A percentile compares a stretch with the other conserved stretches of the same genome.
These are phyloP conservation scores for Caenorhabditis afra DNA, from an alignment of 2,888 invertebrate species.

Conservation along the genomic window DNA sequence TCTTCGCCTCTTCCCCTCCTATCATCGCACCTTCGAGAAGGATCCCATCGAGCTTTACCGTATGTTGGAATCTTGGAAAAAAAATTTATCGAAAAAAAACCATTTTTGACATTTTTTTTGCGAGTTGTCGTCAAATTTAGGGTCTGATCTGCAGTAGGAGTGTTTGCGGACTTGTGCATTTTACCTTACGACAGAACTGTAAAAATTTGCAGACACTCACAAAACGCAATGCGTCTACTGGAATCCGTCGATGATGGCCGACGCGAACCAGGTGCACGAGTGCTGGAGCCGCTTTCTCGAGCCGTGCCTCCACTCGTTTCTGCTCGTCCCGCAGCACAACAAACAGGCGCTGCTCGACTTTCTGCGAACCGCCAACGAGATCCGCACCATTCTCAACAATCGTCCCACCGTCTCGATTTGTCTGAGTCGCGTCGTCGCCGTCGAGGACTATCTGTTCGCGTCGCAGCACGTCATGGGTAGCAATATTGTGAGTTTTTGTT, in stretches of 20 bases:
- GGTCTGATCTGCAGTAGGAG: neutral
- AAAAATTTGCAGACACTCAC: slow-evolving; percentile 23
- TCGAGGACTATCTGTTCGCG: slow-evolving; percentile 46
- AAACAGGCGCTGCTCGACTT: slow-evolving; percentile 29
- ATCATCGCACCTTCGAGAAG: slow-evolving; percentile 24
- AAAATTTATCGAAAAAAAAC: too few species aligned
- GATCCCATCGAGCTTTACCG: slow-evolving; percentile 16
- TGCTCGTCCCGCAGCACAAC: slow-evolving; percentile 34
- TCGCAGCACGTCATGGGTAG: slow-evolving; percentile 36
- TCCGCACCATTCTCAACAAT: slow-evolving; percentile 43
- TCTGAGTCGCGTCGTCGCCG: slow-evolving; percentile 43
- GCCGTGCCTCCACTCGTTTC: slow-evolving; percentile 37
- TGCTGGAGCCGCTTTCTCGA: slow-evolving; percentile 51
- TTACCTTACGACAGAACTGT: neutral
- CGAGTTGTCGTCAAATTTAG: too few species aligned
- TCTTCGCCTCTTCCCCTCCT: slow-evolving; percentile 38
- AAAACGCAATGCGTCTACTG: slow-evolving; percentile 49
- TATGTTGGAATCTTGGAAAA: too few species aligned
- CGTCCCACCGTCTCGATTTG: slow-evolving; percentile 49
- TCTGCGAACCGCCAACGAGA: slow-evolving; percentile 47
- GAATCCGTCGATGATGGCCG: slow-evolving; percentile 35
- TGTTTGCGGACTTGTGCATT: too few species aligned
- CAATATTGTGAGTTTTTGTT: slow-evolving; percentile 9
- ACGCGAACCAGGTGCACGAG: slow-evolving; percentile 40
- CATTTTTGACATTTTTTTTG: too few species aligned